Evolutionary conservation across 2,888 invertebrate genomes (phyloP).

Genomic region (Acrobasis consociella): DNA sequence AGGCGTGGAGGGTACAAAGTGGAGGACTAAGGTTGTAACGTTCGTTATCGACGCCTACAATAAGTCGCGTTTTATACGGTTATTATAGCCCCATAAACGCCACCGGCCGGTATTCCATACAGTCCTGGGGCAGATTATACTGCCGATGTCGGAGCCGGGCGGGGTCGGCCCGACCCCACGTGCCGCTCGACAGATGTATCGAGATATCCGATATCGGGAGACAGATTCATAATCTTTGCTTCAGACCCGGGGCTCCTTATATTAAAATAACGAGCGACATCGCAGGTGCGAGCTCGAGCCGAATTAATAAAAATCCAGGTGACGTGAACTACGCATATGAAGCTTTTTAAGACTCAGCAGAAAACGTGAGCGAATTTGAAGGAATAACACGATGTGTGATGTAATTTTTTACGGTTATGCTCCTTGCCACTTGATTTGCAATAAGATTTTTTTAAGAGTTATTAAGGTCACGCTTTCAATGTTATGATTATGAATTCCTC

Average conservation of each 20-base stretch:
- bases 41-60: constrained; percentile 80
- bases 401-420: no score
- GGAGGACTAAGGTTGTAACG: constrained; percentile 71
- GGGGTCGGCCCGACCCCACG: constrained; percentile 57
- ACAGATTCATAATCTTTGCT: constrained; percentile 80
- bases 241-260: constrained; percentile 69
- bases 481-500: no score
- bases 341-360: constrained; percentile 1
- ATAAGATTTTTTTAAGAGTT: no score
- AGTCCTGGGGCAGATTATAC: constrained; percentile 79
- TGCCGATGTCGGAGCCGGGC: constrained; percentile 56
- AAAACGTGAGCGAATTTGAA: constrained; percentile 1
- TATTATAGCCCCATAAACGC: constrained; percentile 82
- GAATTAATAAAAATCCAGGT: constrained; percentile 60
- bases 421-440: no score
- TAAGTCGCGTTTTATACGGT: constrained; percentile 82
- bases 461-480: no score
- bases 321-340: neutral
- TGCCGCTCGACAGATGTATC: constrained; percentile 79
- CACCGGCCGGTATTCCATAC: constrained; percentile 82
- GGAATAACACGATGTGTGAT: neutral
- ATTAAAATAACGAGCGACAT: constrained; percentile 71
- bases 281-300: constrained; percentile 66
- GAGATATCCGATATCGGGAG: constrained; percentile 81
- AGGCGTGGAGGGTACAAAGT: constrained; percentile 51